Base-by-base conservation (phyloP, 2,888 invertebrate species). In the Cephus nigrinus region DNA sequence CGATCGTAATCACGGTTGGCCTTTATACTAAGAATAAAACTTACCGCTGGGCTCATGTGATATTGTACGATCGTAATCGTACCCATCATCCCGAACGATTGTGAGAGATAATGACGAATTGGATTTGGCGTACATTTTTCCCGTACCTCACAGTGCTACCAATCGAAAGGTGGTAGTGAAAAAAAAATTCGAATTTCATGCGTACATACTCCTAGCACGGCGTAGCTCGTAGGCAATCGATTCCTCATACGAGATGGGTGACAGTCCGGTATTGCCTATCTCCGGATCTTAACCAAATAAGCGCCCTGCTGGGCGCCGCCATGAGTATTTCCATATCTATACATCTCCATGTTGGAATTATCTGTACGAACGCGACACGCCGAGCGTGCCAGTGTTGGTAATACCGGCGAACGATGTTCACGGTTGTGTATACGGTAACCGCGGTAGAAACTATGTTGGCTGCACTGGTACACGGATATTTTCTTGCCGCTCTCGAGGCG, bases 291-390 rank as follows among this genome's bases (percentile, higher is more conserved):
- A 78, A 78, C 78, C 78, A 78, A 78, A 78, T 78, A 78, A 78
- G 78, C 78, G 31, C 78, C 78, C 78, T 68, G 78, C 78, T 78
- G 78, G 55, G 78, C 40, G 75, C 72, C 69, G 78, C 78, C 78
- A 72, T 75, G 75, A 75, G 78, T 78, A 78, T 78, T 78, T 78
- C 75, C 78, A 78, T 78, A 78, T 78, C 78, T 78, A 78, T 78
- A 78, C 78, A 78, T 78, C 78, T 78, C 78, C 78, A 35, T 78
- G 78, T 78, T 34, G 75, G 75, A 78, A 78, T 75, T 75, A 78
- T 78, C 78, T 75, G 68, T 77, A 77, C 75, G 77, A 77, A 75
- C 55, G 75, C 32, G 69, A 69, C 76, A 69, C 76, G 76, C 40
- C 74, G 31, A 12, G 11, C 68, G 68, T 36, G 73, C 73, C 34